Evolutionary conservation across 2,113 vertebrate species (phyloP), one percentile per base, ranked within the genome.

Genomic region (Aleadryas rufinucha): DNA sequence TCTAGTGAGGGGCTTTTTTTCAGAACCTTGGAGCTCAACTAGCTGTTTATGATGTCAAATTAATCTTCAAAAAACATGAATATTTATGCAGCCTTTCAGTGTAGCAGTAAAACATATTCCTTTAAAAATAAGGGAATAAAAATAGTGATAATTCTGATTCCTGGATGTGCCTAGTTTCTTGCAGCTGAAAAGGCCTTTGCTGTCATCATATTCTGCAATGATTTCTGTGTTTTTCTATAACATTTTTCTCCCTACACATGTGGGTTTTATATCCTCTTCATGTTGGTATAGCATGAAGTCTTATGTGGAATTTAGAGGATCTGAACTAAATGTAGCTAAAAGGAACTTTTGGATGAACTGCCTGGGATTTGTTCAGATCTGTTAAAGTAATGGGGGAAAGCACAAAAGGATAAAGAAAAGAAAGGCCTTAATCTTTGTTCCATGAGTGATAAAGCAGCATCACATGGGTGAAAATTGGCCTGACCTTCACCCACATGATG

Each of bases 361-460:
- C 96, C 95, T 95, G 91, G 63, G 93, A 95, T 97, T 97, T 97
- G 96, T 95, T 98, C 97, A 98, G 97, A 98, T 98, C 97, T 98
- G 97, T 98, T 97, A 98, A 98, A 98, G 97, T 98, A 98, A 98
- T 97, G 97, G 98, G 95, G 88, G 60, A 97, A 97, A 97, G 96
- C 97, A 98, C 97, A 98, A 98, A 98, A 98, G 98, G 97, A 97
- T 97, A 98, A 97, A 98, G 97, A 97, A 97, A 95, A 97, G 96
- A 98, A 97, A 97, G 93, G 95, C 92, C 95, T 97, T 97, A 97
- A 97, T 98, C 98, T 98, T 98, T 98, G 98, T 98, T 98, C 94
- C 78, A 95, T 92, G 95, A 98, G 97, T 97, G 98, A 98, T 98
- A 97, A 98, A 98, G 97, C 97, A 97, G 97, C 97, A 97, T 97